Conservation (phyloP, 2,888 invertebrate species). For the Aquatica leii region DNA sequence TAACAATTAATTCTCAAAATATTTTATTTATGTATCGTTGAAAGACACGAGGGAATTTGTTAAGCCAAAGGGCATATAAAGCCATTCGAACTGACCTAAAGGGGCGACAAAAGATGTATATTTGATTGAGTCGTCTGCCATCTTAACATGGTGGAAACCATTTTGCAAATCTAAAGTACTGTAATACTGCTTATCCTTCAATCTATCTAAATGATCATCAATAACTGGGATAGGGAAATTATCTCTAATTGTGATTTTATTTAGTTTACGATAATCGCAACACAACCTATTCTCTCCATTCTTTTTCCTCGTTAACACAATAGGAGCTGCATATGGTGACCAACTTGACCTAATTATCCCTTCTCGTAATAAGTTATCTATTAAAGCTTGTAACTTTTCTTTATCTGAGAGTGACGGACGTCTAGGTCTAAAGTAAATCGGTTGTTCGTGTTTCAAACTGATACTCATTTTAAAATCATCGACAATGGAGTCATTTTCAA, state of each 20-base stretch:
- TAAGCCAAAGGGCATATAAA: no score
- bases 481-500: not conserved
- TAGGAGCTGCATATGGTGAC: not conserved
- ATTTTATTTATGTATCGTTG: not conserved
- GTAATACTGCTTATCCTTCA: constrained; percentile 3
- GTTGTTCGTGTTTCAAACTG: not conserved
- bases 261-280: not conserved
- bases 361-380: not conserved
- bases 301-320: not conserved
- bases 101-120: no score
- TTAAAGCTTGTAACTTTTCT: not conserved
- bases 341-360: not conserved
- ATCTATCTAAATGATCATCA: not conserved
- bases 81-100: no score
- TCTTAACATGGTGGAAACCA: no score
- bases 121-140: no score
- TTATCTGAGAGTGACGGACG: not conserved
- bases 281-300: not conserved
- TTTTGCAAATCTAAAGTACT: not conserved
- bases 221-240: not conserved
- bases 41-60: not conserved
- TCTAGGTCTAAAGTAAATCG: not conserved
- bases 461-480: not conserved
- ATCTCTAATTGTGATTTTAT: constrained; percentile 1
- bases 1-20: not conserved